These are phyloP conservation scores for Porites rus DNA, from an alignment of 92 coral and sea anemone species.

Conservation along the genomic window DNA sequence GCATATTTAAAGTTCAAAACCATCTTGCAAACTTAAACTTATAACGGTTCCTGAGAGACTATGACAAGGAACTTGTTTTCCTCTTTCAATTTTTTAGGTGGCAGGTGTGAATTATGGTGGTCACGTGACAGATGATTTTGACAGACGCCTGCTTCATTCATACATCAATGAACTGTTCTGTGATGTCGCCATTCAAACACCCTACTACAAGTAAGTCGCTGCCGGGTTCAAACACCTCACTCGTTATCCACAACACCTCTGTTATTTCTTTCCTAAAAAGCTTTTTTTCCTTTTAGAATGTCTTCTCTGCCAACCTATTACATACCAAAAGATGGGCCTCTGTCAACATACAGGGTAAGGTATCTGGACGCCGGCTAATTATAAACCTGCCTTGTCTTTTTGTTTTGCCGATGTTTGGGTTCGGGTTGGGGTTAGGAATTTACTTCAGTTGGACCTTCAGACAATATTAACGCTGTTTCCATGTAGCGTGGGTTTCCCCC, in stretches of 20 bases:
- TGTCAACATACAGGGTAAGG: conserved; percentile 90
- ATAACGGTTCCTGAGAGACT: not conserved
- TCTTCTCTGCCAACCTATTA: conserved; percentile 95
- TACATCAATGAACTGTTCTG: conserved; percentile 96
- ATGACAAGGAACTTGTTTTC: not conserved
- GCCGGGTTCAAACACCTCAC: not conserved
- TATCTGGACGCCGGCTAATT: not conserved
- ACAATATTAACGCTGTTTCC: no score
- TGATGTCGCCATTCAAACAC: conserved; percentile 85
- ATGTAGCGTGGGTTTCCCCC: no score
- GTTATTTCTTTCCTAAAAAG: not conserved
- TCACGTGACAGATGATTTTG: conserved; percentile 99
- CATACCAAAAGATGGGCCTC: conserved; percentile 98
- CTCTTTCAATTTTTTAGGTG: conserved; percentile 56
- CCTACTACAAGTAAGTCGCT: conserved; percentile 86
- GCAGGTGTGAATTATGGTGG: conserved; percentile 99
- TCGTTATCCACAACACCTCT: no score
- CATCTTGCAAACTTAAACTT: not conserved
- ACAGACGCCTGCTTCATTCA: conserved; percentile 93
- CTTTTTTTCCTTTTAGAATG: conserved; percentile 60
- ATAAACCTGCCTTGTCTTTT: not conserved
- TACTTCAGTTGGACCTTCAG: no score
- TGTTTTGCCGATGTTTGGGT: not conserved
- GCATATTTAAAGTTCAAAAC: not conserved
- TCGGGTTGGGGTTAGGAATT: not conserved